A percentile compares a stretch with the other conserved stretches of the same genome.
These are phyloP conservation scores for Yponomeuta malinellus DNA, from an alignment of 2,888 invertebrate species.

Conservation along the genomic window DNA sequence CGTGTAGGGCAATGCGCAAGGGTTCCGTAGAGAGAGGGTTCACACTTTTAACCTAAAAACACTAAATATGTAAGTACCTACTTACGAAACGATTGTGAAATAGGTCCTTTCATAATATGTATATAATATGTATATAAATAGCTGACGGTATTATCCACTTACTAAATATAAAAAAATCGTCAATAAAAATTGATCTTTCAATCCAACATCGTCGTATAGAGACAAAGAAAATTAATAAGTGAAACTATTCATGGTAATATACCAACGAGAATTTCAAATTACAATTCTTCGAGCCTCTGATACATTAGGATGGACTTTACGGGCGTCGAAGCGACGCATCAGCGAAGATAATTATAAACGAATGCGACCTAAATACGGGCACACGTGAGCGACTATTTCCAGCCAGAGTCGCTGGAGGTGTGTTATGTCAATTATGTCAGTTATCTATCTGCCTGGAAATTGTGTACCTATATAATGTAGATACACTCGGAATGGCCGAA, in stretches of 20 bases:
- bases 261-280: not conserved
- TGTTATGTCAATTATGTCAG: constrained; percentile 50
- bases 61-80: no score
- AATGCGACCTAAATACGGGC: constrained; percentile 62
- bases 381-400: constrained; percentile 60
- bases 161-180: not conserved
- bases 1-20: no score
- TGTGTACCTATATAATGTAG: no score
- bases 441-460: constrained; percentile 28
- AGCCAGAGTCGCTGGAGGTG: constrained; percentile 49
- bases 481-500: no score
- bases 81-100: no score
- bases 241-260: not conserved
- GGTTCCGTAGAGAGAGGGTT: no score
- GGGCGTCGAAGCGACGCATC: constrained; percentile 50
- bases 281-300: not conserved
- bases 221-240: not conserved
- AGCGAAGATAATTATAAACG: constrained; percentile 61
- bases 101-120: no score
- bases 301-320: constrained; percentile 34
- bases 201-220: not conserved
- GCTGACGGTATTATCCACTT: not conserved
- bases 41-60: no score
- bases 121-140: not conserved
- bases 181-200: not conserved